Evolutionary conservation across 2,797 vertebrate species (phyloP).

Genomic region (Epinephelus malabaricus): DNA sequence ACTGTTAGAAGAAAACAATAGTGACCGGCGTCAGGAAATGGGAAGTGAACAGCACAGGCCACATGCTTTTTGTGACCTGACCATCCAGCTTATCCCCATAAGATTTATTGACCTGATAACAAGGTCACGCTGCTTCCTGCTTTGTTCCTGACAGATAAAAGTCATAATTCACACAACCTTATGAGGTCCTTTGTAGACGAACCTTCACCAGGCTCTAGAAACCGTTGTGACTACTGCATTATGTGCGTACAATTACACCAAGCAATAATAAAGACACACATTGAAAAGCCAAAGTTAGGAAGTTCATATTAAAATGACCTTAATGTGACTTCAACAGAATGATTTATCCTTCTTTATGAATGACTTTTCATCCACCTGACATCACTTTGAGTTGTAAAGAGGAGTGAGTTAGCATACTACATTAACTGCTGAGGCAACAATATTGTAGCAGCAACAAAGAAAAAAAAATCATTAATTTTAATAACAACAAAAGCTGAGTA

Average conservation of each 20-base stretch:
- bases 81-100: not conserved
- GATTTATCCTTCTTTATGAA: not conserved
- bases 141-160: not conserved
- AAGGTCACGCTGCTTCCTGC: not conserved
- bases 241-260: not conserved
- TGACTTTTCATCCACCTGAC: not conserved
- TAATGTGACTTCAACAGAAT: not conserved
- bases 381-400: not conserved
- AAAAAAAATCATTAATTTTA: conserved; percentile 1
- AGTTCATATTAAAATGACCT: not conserved
- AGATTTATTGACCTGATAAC: not conserved
- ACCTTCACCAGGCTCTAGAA: not conserved
- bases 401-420: not conserved
- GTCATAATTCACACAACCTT: not conserved
- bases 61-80: not conserved
- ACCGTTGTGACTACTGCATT: not conserved
- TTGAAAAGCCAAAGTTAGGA: not conserved
- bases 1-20: not conserved
- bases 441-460: not conserved
- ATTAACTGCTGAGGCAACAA: not conserved
- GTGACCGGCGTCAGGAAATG: not conserved
- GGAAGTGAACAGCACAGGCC: not conserved
- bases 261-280: not conserved
- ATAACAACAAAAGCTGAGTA: not conserved
- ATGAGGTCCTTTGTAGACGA: not conserved